These are phyloP conservation scores for Acholoe squamosa DNA, from an alignment of 2,888 invertebrate genomes.

Conservation along the genomic window DNA sequence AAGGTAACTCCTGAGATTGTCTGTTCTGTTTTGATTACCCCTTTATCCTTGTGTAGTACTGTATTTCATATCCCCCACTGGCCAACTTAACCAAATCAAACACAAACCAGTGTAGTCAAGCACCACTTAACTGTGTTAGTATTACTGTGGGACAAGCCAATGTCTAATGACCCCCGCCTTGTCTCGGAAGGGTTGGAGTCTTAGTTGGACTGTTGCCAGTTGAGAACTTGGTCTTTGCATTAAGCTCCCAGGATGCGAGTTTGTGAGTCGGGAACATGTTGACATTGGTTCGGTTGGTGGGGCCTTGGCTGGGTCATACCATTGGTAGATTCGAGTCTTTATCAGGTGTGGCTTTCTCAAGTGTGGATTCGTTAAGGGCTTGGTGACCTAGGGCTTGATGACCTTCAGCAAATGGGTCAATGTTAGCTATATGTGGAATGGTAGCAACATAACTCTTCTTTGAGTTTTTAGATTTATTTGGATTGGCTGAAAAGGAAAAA, in stretches of 20 bases:
- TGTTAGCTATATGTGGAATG: constrained; percentile 79
- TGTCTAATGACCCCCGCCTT: neutral
- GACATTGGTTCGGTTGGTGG: neutral
- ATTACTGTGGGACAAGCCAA: neutral
- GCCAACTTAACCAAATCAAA: neutral
- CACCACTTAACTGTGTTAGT: neutral
- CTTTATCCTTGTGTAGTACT: neutral
- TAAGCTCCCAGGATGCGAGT: constrained; percentile 4
- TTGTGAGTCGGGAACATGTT: neutral
- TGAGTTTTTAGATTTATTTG: constrained; percentile 60
- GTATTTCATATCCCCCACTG: neutral
- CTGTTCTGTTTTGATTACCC: constrained; percentile 8
- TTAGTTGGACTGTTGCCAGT: neutral
- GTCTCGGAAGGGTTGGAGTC: neutral
- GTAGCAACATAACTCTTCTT: constrained; percentile 63
- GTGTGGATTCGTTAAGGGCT: neutral
- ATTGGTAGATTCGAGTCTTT: constrained; percentile 64
- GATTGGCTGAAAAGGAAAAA: constrained; percentile 61
- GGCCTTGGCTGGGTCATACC: constrained; percentile 56
- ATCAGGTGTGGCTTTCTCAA: constrained; percentile 63
- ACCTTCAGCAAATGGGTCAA: constrained; percentile 72
- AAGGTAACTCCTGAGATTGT: neutral
- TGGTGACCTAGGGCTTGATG: no score
- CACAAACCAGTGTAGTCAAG: neutral
- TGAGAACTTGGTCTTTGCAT: neutral